phyloP scores from a whole-genome alignment of 2,113 vertebrate species.

The Oriolus oriolus region DNA sequence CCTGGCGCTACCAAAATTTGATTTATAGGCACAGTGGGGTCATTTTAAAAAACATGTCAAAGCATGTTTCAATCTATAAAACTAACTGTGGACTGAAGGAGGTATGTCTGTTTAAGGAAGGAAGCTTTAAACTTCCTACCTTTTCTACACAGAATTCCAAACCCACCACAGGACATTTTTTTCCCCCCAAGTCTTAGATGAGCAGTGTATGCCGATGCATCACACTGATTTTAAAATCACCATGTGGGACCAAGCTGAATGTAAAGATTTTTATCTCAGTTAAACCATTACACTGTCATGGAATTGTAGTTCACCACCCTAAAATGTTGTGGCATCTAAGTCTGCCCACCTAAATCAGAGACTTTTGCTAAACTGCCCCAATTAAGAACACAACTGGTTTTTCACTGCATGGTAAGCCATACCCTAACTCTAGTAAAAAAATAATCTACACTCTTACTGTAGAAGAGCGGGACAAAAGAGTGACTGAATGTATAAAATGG shows the following conservation, averaged over 20 bases:
- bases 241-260: background rate
- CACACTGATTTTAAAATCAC: background rate
- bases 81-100: background rate
- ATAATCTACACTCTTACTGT: background rate
- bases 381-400: background rate
- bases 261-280: background rate
- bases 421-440: background rate
- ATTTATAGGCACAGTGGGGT: background rate
- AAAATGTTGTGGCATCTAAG: background rate
- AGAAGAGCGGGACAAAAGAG: background rate
- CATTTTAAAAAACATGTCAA: background rate
- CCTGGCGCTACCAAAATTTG: background rate
- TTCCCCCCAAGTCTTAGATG: background rate
- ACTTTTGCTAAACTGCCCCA: background rate
- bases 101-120: background rate
- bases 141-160: background rate
- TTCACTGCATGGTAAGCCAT: background rate
- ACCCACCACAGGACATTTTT: background rate
- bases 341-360: background rate
- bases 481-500: background rate
- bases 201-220: background rate
- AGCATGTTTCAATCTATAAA: background rate
- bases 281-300: background rate
- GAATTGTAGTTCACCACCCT: background rate
- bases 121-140: background rate